phyloP scores from a whole-genome alignment of 1,140 invertebrate species.

The Drosophila equinoxialis region DNA sequence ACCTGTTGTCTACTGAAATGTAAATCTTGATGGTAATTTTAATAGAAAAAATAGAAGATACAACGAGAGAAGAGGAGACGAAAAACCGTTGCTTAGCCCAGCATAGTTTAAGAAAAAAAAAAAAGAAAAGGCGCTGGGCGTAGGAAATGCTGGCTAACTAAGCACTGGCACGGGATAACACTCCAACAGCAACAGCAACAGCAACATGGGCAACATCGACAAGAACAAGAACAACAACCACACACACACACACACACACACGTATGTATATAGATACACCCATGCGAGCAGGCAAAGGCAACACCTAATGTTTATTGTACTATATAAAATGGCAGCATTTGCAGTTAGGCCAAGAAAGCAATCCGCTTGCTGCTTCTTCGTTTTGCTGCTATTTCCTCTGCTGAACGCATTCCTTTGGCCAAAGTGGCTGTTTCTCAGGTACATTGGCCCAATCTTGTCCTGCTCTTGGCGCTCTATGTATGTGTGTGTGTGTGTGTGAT shows the following conservation, averaged over 20 bases:
- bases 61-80: constrained; percentile 8
- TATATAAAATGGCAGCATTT: constrained; percentile 78
- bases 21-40: constrained; percentile 83
- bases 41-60: constrained; percentile 69
- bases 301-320: constrained; percentile 80
- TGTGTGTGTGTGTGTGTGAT: constrained; percentile 26
- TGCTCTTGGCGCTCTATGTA: constrained; percentile 43
- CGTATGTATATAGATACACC: constrained; percentile 26
- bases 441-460: constrained; percentile 81
- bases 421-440: constrained; percentile 79
- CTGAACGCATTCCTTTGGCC: constrained; percentile 74
- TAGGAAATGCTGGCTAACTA: constrained; percentile 76
- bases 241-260: constrained; percentile 34
- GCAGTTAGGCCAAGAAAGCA: constrained; percentile 66
- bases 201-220: constrained; percentile 31
- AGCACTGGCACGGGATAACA: constrained; percentile 75
- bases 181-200: constrained; percentile 57
- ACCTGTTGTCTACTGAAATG: constrained; percentile 81
- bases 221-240: background rate
- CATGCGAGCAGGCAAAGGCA: constrained; percentile 67
- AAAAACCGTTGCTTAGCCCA: constrained; percentile 69
- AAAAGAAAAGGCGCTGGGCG: constrained; percentile 65
- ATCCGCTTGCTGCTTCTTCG: constrained; percentile 43
- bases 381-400: constrained; percentile 28
- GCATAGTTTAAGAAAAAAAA: constrained; percentile 49